Percentiles rank a stretch among this genome's conserved stretches.
These are phyloP conservation scores for Acleris emargana DNA, from an alignment of 2,888 invertebrate species.

Conservation along the genomic window DNA sequence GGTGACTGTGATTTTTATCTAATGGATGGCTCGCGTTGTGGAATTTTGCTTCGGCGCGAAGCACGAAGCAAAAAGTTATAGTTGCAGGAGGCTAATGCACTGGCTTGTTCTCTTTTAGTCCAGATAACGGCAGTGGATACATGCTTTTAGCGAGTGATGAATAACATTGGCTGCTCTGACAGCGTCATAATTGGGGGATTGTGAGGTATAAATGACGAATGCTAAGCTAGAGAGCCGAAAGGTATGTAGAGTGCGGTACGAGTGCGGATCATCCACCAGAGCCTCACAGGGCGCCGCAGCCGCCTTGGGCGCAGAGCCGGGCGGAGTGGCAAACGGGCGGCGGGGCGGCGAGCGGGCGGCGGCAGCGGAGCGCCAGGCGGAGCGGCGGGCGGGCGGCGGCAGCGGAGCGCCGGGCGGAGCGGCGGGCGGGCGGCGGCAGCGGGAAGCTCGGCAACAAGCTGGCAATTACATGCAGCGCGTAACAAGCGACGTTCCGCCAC, in stretches of 20 bases:
- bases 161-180: not conserved
- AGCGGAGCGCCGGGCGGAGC: constrained; percentile 8
- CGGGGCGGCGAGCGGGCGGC: constrained; percentile 2
- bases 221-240: too few species aligned
- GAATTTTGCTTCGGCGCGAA: constrained; percentile 38
- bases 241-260: too few species aligned
- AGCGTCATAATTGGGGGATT: not conserved
- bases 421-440: constrained; percentile 20
- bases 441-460: constrained; percentile 43
- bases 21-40: constrained; percentile 41
- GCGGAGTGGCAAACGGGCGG: constrained; percentile 30
- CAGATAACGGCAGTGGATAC: constrained; percentile 10
- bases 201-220: too few species aligned
- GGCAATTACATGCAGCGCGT: constrained; percentile 44
- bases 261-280: too few species aligned
- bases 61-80: constrained; percentile 32
- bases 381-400: constrained; percentile 6
- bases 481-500: constrained; percentile 55
- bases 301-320: not conserved
- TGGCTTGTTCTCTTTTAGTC: constrained; percentile 14
- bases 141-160: constrained; percentile 16
- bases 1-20: constrained; percentile 39
- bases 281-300: too few species aligned
- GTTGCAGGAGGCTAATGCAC: constrained; percentile 34
- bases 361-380: constrained; percentile 14